Conservation (phyloP, 2,113 vertebrate species). For the Nycticorax nycticorax region DNA sequence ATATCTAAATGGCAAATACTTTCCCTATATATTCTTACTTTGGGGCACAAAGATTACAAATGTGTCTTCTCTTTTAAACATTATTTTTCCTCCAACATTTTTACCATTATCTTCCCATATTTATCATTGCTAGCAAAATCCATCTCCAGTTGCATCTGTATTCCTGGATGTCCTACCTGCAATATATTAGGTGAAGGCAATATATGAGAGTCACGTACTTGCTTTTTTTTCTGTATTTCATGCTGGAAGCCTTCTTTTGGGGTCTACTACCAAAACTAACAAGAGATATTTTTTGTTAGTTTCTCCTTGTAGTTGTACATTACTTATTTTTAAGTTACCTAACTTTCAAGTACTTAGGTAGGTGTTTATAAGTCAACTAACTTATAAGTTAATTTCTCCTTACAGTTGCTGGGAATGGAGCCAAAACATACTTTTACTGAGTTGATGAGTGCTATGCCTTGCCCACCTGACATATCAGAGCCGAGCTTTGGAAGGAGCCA, state of each 20-base stretch:
- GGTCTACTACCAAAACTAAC: background rate
- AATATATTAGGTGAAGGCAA: background rate
- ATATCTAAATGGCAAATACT: conserved; percentile 3
- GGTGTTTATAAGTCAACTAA: background rate
- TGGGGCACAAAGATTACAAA: background rate
- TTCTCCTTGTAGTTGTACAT: background rate
- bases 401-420: background rate
- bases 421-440: background rate
- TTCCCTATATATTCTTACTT: background rate
- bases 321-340: background rate
- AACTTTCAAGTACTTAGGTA: background rate
- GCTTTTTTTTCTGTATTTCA: background rate
- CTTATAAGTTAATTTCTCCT: background rate
- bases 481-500: background rate
- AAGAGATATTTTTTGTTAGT: background rate
- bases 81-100: background rate
- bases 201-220: background rate
- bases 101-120: background rate
- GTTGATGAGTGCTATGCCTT: background rate
- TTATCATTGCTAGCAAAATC: background rate
- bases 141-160: background rate
- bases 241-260: background rate
- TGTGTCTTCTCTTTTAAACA: background rate
- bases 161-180: background rate
- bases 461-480: background rate